phyloP scores from a whole-genome alignment of 2,113 vertebrate species.

The Phylloscopus trochiloides region DNA sequence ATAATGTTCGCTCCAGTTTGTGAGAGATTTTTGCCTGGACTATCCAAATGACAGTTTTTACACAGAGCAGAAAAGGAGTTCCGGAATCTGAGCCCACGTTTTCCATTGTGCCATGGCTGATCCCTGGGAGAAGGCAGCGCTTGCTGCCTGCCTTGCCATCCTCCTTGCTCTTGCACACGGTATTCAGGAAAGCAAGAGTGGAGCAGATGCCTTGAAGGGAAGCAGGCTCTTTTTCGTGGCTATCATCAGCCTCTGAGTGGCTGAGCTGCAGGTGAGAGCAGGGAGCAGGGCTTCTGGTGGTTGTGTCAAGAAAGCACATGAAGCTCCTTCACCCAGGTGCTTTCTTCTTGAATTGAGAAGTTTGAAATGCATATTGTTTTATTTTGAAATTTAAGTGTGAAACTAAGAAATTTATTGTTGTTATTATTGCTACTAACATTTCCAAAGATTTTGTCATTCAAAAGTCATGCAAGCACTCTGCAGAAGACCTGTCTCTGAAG shows the following conservation, averaged over 20 bases:
- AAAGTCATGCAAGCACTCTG: not conserved
- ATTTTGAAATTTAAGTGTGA: not conserved
- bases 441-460: not conserved
- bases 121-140: not conserved
- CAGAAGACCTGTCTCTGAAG: not conserved
- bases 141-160: not conserved
- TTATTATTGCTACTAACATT: not conserved
- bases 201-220: not conserved
- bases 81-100: not conserved
- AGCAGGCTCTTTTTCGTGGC: not conserved
- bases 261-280: not conserved
- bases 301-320: not conserved
- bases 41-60: not conserved
- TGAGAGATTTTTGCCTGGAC: not conserved
- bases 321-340: not conserved
- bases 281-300: not conserved
- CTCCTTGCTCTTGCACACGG: rapidly evolving
- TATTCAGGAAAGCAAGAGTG: not conserved
- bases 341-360: not conserved
- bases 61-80: not conserved
- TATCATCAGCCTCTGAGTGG: not conserved
- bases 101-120: not conserved
- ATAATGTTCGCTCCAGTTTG: not conserved
- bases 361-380: not conserved
- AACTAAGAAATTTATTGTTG: not conserved